Conservation (phyloP, 37 sponge, comb jelly and placozoan species). For the Diacarnus erythraeanus region DNA sequence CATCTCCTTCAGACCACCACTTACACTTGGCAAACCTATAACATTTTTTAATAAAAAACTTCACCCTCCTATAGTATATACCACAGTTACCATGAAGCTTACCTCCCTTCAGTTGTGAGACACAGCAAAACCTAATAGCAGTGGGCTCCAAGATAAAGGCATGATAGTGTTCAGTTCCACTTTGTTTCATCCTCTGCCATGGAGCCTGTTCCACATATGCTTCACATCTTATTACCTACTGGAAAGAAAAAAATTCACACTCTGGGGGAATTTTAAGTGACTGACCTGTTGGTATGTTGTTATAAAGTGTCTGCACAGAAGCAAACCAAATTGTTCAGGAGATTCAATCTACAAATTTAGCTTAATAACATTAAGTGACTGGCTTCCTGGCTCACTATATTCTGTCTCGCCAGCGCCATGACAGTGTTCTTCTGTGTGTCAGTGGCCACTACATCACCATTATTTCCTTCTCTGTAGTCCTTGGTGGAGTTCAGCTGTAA, state of each 20-base stretch:
- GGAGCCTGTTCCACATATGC: constrained; percentile 48
- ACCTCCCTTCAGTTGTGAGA: constrained; percentile 44
- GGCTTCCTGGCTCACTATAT: constrained; percentile 1
- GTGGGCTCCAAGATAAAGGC: constrained; percentile 50
- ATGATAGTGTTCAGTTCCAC: constrained; percentile 52
- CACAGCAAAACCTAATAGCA: constrained; percentile 31
- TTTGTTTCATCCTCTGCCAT: constrained; percentile 41
- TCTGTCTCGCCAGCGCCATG: constrained; percentile 35
- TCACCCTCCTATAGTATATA: not conserved
- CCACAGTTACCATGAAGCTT: not conserved
- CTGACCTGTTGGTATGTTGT: constrained; percentile 47
- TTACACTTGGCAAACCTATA: not conserved
- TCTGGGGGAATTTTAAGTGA: not conserved
- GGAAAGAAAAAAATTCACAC: not conserved
- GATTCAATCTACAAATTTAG: constrained; percentile 24
- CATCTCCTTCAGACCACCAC: constrained; percentile 48
- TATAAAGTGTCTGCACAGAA: constrained; percentile 51
- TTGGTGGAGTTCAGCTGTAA: constrained; percentile 22
- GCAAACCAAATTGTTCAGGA: constrained; percentile 58
- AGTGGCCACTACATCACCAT: constrained; percentile 56
- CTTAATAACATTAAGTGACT: not conserved
- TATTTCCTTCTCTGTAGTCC: constrained; percentile 58
- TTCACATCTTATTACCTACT: constrained; percentile 3
- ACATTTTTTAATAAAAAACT: not conserved
- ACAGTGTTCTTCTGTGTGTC: constrained; percentile 72